phyloP scores from a whole-genome alignment of 2,888 invertebrate species.

The Tipula unca region DNA sequence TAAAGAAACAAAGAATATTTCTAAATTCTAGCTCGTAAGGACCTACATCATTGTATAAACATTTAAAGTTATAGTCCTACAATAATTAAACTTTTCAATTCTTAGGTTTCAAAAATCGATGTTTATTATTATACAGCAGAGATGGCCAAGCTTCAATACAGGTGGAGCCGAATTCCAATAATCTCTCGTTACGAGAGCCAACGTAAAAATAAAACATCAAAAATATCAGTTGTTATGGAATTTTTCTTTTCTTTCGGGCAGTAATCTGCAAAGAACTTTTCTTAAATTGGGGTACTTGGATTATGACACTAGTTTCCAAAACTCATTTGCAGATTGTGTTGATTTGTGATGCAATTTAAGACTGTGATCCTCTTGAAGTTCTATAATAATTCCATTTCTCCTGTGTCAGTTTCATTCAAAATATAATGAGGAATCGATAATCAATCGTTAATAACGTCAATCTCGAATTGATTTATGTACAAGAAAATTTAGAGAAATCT shows the following conservation, averaged over 20 bases:
- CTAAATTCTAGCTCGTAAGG: no score
- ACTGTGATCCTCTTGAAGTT: background rate
- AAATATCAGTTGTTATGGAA: background rate
- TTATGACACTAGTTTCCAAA: background rate
- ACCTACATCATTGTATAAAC: no score
- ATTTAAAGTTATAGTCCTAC: no score
- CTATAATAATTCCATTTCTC: no score
- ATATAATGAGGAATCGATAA: no score
- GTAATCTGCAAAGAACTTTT: background rate
- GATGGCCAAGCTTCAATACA: background rate
- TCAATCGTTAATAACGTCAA: no score
- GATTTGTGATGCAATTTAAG: background rate
- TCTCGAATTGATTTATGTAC: no score
- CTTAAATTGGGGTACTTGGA: background rate
- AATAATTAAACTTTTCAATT: no score
- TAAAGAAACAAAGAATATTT: no score
- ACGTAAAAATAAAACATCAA: background rate
- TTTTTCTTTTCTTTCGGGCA: background rate
- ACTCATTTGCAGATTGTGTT: background rate
- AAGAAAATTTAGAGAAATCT: no score
- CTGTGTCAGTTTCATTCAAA: no score
- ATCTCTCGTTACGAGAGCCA: background rate
- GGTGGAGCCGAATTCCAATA: background rate
- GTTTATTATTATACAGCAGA: background rate
- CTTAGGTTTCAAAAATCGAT: no score